These are phyloP conservation scores for Atopsyche davidsoni DNA, from an alignment of 1,140 invertebrate species.

Conservation along the genomic window DNA sequence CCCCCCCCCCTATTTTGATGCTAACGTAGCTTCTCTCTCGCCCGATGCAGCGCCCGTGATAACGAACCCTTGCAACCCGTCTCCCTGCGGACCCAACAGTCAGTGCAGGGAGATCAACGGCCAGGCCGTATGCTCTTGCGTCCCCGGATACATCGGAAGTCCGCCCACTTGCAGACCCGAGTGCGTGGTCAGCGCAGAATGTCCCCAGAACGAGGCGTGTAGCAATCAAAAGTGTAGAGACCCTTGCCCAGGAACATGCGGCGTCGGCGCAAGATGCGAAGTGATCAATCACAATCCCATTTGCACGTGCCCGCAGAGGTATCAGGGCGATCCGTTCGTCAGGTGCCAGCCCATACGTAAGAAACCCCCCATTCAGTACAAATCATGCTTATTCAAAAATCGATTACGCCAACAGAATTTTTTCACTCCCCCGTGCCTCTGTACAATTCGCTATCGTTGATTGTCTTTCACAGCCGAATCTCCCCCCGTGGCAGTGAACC, in stretches of 20 bases:
- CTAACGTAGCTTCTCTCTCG: background rate
- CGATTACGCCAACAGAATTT: conserved; percentile 27
- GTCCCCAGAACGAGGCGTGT: conserved; percentile 54
- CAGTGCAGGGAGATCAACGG: conserved; percentile 54
- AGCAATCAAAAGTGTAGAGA: conserved; percentile 57
- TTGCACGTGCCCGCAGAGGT: conserved; percentile 54
- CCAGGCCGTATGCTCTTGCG: conserved; percentile 55
- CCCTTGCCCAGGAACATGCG: conserved; percentile 61
- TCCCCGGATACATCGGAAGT: conserved; percentile 53
- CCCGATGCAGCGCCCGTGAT: conserved; percentile 30
- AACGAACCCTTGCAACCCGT: conserved; percentile 51
- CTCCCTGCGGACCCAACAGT: conserved; percentile 58
- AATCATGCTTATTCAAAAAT: conserved; percentile 27
- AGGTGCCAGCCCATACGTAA: conserved; percentile 45
- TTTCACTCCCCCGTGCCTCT: background rate
- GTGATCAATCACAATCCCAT: conserved; percentile 58
- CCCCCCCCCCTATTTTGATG: background rate
- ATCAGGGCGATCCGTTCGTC: conserved; percentile 55
- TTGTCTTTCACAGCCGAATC: conserved; percentile 45
- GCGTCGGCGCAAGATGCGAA: conserved; percentile 53
- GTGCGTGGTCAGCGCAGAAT: conserved; percentile 58
- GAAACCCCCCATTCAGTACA: conserved; percentile 33
- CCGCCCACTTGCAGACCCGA: conserved; percentile 60
- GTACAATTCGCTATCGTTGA: background rate
- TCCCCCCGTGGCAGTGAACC: conserved; percentile 48